phyloP scores from a whole-genome alignment of 2,113 vertebrate genomes.

The Muntiacus muntjak region DNA sequence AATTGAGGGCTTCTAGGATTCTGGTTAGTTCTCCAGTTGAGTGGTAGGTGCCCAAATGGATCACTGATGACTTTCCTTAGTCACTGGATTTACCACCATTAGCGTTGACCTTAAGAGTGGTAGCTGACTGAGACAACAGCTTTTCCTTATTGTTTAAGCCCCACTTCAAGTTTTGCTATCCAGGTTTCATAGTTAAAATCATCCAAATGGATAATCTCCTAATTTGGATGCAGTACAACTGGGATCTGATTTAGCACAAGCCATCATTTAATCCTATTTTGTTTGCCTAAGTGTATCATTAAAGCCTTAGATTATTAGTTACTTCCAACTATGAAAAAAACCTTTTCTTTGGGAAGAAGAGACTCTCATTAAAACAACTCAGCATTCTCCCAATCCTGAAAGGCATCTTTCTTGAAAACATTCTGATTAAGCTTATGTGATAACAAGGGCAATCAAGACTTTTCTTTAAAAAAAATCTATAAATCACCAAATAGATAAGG shows the following conservation, averaged over 20 bases:
- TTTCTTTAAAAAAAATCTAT: background rate
- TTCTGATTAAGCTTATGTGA: background rate
- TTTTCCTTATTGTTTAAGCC: background rate
- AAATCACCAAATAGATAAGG: background rate
- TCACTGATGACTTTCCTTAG: fast-evolving
- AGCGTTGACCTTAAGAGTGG: background rate
- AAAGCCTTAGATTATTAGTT: background rate
- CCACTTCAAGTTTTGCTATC: background rate
- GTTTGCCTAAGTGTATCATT: background rate
- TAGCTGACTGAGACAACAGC: fast-evolving
- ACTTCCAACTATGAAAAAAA: background rate
- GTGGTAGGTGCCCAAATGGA: no score
- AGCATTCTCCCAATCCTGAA: background rate
- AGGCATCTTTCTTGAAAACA: background rate
- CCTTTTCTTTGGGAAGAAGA: background rate
- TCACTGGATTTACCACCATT: no score
- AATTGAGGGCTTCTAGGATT: background rate
- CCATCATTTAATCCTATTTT: background rate
- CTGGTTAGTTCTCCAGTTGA: background rate
- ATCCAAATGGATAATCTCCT: background rate
- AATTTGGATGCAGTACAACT: background rate
- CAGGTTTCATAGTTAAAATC: background rate
- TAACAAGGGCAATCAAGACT: background rate
- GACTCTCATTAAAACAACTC: background rate
- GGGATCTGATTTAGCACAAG: background rate